These are phyloP conservation scores for Onychostruthus taczanowskii DNA, from an alignment of 2,113 vertebrate species.

Conservation along the genomic window DNA sequence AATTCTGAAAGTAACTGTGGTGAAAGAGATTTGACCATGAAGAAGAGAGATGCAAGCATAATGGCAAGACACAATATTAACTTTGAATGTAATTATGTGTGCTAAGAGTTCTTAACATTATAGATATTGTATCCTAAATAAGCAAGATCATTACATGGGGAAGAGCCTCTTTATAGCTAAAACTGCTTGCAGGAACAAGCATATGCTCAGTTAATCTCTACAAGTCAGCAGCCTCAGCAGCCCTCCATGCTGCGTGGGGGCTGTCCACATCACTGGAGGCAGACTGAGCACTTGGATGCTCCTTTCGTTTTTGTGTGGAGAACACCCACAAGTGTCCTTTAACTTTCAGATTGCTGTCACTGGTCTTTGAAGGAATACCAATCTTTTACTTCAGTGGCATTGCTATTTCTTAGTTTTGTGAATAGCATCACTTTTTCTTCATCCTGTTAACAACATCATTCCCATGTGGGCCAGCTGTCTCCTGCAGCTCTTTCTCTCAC, in stretches of 20 bases:
- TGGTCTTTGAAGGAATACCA: background rate
- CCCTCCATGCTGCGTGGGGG: accelerated
- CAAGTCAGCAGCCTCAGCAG: background rate
- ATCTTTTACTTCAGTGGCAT: background rate
- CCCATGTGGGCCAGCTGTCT: background rate
- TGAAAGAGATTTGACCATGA: background rate
- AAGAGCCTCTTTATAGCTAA: background rate
- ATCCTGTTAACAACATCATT: background rate
- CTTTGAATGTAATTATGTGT: background rate
- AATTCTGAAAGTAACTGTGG: background rate
- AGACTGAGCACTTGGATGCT: background rate
- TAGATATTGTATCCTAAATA: background rate
- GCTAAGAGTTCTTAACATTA: background rate
- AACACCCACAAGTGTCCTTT: background rate
- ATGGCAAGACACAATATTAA: background rate
- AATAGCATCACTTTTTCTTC: background rate
- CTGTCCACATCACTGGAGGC: background rate
- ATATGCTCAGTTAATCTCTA: background rate
- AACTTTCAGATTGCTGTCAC: background rate
- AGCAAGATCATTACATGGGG: background rate
- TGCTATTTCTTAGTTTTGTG: background rate
- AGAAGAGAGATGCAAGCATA: background rate
- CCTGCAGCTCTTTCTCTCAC: background rate
- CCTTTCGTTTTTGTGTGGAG: accelerated
- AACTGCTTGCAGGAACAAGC: background rate